These are phyloP conservation scores for Archips crataeganus DNA, from an alignment of 2,888 invertebrate genomes.

Conservation along the genomic window DNA sequence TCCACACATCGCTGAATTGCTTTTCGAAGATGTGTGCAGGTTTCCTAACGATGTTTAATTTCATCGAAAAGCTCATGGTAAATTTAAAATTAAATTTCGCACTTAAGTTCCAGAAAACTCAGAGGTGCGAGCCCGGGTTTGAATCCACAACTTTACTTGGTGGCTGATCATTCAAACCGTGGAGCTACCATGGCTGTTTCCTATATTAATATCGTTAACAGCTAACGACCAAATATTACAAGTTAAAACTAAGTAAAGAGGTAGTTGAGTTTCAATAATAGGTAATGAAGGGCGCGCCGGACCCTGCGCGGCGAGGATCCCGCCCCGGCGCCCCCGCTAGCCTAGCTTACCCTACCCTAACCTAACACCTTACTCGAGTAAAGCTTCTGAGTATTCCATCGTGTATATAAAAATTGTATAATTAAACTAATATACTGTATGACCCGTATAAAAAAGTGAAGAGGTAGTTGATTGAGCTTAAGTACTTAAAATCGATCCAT, in stretches of 20 bases:
- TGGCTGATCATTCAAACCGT: neutral
- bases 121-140: neutral
- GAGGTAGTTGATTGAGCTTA: slow-evolving; percentile 85
- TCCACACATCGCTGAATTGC: neutral
- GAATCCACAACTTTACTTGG: neutral
- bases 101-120: neutral
- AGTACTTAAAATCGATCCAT: slow-evolving; percentile 82
- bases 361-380: slow-evolving; percentile 83
- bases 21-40: neutral
- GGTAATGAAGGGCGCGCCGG: slow-evolving; percentile 74
- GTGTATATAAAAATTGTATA: slow-evolving; percentile 84
- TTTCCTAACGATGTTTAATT: neutral
- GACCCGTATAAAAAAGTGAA: slow-evolving; percentile 86
- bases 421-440: slow-evolving; percentile 84
- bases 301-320: slow-evolving; percentile 74
- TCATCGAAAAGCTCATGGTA: neutral
- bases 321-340: slow-evolving; percentile 72
- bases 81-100: neutral
- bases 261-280: slow-evolving; percentile 82
- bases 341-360: slow-evolving; percentile 65
- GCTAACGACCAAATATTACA: slow-evolving; percentile 69
- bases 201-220: slow-evolving; percentile 73
- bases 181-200: slow-evolving; percentile 30
- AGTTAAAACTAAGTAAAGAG: slow-evolving; percentile 83
- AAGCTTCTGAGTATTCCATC: slow-evolving; percentile 85